Evolutionary conservation across 23 tunicate genomes (phyloP).

Genomic region (Clavelina lepadiformis): DNA sequence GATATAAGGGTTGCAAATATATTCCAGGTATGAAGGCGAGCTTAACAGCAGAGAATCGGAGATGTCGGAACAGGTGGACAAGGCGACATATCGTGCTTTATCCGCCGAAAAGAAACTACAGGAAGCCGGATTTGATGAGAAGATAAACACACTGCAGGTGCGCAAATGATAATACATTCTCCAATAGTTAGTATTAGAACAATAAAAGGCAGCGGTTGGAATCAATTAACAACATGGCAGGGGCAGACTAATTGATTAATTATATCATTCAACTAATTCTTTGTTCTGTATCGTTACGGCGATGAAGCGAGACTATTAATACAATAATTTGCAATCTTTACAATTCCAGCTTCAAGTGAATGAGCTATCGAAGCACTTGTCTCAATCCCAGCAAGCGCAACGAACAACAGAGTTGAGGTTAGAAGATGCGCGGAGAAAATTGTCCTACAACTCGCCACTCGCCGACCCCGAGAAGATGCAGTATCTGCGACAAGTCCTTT

Average conservation of each 20-base stretch:
- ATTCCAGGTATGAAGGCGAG: slow-evolving; percentile 54
- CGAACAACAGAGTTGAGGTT: slow-evolving; percentile 25
- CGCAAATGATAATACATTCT: too few relatives aligned
- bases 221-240: too few relatives aligned
- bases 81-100: slow-evolving; percentile 88
- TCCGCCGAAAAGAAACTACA: slow-evolving; percentile 82
- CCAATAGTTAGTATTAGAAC: too few relatives aligned
- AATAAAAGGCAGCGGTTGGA: too few relatives aligned
- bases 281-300: too few relatives aligned
- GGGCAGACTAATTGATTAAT: too few relatives aligned
- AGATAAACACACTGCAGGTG: slow-evolving; percentile 54
- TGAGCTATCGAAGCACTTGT: slow-evolving; percentile 64
- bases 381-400: slow-evolving; percentile 54
- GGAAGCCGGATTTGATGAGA: slow-evolving; percentile 54
- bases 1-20: too few relatives aligned
- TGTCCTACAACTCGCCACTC: slow-evolving; percentile 60
- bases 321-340: too few relatives aligned
- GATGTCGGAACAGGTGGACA: slow-evolving; percentile 92
- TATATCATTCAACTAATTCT: too few relatives aligned
- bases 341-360: slow-evolving; percentile 46
- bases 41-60: slow-evolving; percentile 57
- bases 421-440: slow-evolving; percentile 32
- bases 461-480: slow-evolving; percentile 86
- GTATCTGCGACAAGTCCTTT: slow-evolving; percentile 77
- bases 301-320: too few relatives aligned